phyloP scores from a whole-genome alignment of 2,113 vertebrate species.

The Archocentrus centrarchus region DNA sequence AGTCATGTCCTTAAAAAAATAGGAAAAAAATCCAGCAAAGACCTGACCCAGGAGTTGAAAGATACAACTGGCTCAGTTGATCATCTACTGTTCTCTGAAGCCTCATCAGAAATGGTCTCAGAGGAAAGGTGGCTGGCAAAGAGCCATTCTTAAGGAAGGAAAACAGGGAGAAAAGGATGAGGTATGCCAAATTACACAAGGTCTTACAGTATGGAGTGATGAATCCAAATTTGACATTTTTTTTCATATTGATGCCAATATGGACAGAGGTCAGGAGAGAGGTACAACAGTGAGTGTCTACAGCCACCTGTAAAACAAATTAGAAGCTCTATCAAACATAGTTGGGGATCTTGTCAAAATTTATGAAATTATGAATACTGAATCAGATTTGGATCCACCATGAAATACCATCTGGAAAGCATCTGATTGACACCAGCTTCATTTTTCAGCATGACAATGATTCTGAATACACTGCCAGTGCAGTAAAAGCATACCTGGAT shows the following conservation, averaged over 20 bases:
- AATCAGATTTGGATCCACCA: background rate
- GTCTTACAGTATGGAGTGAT: too few relatives aligned
- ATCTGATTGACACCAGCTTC: background rate
- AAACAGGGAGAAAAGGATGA: background rate
- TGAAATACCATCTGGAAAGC: background rate
- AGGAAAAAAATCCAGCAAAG: background rate
- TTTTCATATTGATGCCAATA: background rate
- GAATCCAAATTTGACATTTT: background rate
- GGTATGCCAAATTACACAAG: background rate
- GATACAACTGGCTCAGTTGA: background rate
- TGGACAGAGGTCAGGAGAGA: background rate
- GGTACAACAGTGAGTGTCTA: background rate
- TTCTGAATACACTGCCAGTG: background rate
- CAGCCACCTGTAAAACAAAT: background rate
- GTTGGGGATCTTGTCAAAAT: background rate
- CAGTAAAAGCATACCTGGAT: background rate
- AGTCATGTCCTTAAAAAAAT: background rate
- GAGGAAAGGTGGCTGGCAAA: background rate
- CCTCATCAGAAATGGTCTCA: background rate
- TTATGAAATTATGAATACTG: background rate
- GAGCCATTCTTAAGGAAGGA: background rate
- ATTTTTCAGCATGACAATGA: background rate
- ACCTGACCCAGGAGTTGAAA: background rate
- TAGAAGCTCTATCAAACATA: rapidly evolving
- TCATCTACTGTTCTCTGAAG: background rate